Percentiles rank a stretch among this genome's conserved stretches.
Conservation (phyloP, 2,797 vertebrate genomes). For the Poeciliopsis presidionis region DNA sequence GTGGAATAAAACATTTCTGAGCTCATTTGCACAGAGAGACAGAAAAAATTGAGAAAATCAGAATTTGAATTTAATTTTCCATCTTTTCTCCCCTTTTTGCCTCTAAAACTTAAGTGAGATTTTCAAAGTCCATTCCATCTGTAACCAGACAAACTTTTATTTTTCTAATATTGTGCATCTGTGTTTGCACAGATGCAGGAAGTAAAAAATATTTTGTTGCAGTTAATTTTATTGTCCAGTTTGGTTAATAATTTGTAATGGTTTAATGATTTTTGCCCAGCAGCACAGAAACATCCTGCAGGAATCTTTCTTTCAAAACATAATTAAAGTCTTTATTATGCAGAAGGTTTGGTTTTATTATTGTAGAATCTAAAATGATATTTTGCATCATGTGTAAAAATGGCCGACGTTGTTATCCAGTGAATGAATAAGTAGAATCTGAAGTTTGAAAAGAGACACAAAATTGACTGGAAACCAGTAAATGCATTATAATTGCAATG, state of each 20-base stretch:
- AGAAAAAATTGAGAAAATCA: neutral
- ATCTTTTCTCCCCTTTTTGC: neutral
- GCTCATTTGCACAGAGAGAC: neutral
- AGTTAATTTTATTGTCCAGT: neutral
- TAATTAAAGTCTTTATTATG: neutral
- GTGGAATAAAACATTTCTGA: neutral
- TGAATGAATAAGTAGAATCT: neutral
- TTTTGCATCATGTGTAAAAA: neutral
- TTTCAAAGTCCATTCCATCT: neutral
- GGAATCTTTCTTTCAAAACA: neutral
- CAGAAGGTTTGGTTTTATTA: neutral
- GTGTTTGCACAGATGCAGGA: neutral
- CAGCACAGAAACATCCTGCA: neutral
- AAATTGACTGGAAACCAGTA: neutral
- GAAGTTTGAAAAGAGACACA: neutral
- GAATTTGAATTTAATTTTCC: neutral
- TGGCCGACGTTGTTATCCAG: neutral
- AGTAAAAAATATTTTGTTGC: neutral
- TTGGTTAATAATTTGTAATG: conserved; percentile 16
- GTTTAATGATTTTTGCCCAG: neutral
- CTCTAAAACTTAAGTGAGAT: neutral
- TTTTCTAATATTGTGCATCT: neutral
- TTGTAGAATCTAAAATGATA: neutral
- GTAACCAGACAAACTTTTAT: neutral
- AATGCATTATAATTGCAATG: neutral